A percentile compares a stretch with the other conserved stretches of the same genome.
Evolutionary conservation across 2,113 vertebrate genomes (phyloP).

Genomic region (Conger conger): DNA sequence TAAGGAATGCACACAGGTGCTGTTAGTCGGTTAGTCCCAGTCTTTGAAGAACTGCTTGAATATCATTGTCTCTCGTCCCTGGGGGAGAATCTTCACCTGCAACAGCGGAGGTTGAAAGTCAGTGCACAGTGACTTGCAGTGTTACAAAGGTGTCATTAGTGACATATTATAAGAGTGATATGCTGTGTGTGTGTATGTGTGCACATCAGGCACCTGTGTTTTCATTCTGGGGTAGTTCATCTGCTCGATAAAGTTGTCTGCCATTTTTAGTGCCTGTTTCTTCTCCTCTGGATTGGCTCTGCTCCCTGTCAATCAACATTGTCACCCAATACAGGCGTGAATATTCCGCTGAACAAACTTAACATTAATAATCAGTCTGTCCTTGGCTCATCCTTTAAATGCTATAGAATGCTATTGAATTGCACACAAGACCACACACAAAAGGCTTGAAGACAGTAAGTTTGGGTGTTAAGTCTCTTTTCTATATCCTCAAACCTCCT

Average conservation of each 20-base stretch:
- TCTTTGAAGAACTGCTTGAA: conserved; percentile 75
- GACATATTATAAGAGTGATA: neutral
- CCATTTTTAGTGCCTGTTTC: conserved; percentile 74
- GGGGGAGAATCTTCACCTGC: conserved; percentile 74
- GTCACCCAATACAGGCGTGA: neutral
- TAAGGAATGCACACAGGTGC: neutral
- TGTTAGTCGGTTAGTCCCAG: conserved; percentile 59
- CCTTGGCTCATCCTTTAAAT: neutral
- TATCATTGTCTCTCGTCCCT: conserved; percentile 64
- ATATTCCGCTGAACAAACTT: neutral
- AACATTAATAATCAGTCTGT: neutral
- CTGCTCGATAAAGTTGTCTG: conserved; percentile 78
- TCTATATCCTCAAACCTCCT: neutral
- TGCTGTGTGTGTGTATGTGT: neutral
- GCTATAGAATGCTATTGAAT: neutral
- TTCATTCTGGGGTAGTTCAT: conserved; percentile 78
- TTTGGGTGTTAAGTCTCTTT: no score
- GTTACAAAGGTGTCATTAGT: no score
- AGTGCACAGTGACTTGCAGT: no score
- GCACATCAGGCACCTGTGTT: conserved; percentile 76
- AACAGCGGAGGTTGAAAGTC: neutral
- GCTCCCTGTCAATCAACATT: conserved; percentile 60
- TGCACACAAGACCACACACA: neutral
- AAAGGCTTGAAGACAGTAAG: neutral
- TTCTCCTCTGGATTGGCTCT: conserved; percentile 81